These are phyloP conservation scores for Oryzias dopingdopingensis DNA, from an alignment of 2,797 vertebrate genomes.

Conservation along the genomic window DNA sequence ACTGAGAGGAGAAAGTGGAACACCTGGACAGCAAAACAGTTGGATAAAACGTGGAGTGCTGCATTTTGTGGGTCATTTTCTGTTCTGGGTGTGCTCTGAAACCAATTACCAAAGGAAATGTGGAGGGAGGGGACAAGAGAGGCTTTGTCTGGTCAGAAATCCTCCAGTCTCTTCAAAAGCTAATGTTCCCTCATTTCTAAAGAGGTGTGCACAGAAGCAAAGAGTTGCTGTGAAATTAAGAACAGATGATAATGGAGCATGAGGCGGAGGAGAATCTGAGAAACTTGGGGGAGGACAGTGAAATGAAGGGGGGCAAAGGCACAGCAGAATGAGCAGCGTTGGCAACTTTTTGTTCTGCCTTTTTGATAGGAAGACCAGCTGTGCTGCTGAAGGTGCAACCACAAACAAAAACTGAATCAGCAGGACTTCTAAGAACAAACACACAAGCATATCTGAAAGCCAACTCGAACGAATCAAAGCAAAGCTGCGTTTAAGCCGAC, in stretches of 20 bases:
- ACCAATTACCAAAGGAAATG: slow-evolving; percentile 42
- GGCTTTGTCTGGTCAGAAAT: slow-evolving; percentile 45
- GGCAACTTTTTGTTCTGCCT: slow-evolving; percentile 28
- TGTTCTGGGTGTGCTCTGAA: slow-evolving; percentile 55
- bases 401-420: slow-evolving; percentile 14
- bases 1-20: slow-evolving; percentile 18
- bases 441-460: not conserved
- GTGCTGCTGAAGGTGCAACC: slow-evolving; percentile 7
- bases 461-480: not conserved
- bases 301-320: not conserved
- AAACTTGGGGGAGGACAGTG: not conserved
- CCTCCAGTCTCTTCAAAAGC: slow-evolving; percentile 54
- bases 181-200: slow-evolving; percentile 26
- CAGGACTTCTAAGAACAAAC: not conserved
- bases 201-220: too few species aligned
- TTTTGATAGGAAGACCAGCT: slow-evolving; percentile 27
- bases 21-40: slow-evolving; percentile 33
- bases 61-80: slow-evolving; percentile 42
- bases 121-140: slow-evolving; percentile 38
- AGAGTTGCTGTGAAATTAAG: not conserved
- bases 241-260: too few species aligned
- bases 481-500: too few species aligned
- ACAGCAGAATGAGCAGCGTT: slow-evolving; percentile 3
- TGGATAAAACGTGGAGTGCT: slow-evolving; percentile 19
- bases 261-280: too few species aligned